Conservation (phyloP, 2,888 invertebrate genomes). For the Molorchus minor region DNA sequence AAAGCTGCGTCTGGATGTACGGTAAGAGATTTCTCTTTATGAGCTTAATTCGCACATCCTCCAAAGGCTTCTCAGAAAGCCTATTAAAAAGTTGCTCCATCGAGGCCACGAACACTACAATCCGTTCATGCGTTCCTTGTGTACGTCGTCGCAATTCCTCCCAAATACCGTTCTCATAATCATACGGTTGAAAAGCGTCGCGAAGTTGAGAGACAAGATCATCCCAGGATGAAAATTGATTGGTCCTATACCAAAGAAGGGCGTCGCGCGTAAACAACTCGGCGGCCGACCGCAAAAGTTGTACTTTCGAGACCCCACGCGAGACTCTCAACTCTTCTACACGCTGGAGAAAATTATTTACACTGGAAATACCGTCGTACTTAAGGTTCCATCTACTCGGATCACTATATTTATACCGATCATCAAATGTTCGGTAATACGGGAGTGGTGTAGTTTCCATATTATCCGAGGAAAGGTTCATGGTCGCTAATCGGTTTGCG, state of each 20-base stretch:
- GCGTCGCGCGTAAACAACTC: no score
- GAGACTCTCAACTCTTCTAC: slow-evolving; percentile 20
- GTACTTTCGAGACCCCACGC: slow-evolving; percentile 19
- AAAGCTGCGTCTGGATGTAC: not conserved
- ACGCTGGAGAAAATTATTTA: no score
- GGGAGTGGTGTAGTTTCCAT: not conserved
- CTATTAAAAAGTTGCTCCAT: slow-evolving; percentile 3
- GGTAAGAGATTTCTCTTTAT: slow-evolving; percentile 23
- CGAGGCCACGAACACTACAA: not conserved
- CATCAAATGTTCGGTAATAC: not conserved
- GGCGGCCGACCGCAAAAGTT: no score
- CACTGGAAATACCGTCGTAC: slow-evolving; percentile 18
- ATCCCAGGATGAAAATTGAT: slow-evolving; percentile 12
- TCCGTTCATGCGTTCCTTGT: not conserved
- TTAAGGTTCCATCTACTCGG: slow-evolving; percentile 7
- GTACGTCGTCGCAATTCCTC: not conserved
- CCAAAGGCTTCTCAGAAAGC: not conserved
- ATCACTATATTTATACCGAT: not conserved
- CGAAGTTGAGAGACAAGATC: slow-evolving; percentile 1
- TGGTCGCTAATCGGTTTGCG: not conserved
- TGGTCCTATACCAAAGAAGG: slow-evolving; percentile 20
- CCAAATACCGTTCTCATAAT: no score
- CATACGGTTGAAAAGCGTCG: no score
- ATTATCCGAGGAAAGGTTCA: no score
- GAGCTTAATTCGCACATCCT: slow-evolving; percentile 5